A percentile compares a stretch with the other conserved stretches of the same genome.
Evolutionary conservation across 2,113 vertebrate species (phyloP).

Genomic region (Fulmarus glacialis): DNA sequence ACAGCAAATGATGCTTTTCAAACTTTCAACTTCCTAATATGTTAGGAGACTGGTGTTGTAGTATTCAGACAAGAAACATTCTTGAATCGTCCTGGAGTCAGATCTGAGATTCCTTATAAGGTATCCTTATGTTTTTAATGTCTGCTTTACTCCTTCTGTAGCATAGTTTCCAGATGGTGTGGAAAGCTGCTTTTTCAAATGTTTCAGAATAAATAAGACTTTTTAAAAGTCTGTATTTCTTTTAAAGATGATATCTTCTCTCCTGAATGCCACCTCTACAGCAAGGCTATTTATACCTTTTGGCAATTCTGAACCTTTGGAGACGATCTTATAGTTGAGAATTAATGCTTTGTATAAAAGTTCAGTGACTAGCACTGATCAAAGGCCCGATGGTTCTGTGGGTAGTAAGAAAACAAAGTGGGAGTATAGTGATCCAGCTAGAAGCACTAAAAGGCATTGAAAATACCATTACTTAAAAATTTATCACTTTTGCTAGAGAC

Average conservation of each 20-base stretch:
- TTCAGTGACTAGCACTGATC: neutral
- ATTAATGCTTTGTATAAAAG: neutral
- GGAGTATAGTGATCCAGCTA: neutral
- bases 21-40: neutral
- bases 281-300: neutral
- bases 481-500: neutral
- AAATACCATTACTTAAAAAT: neutral
- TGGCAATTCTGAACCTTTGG: neutral
- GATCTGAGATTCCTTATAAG: conserved; percentile 49
- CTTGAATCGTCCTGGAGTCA: neutral
- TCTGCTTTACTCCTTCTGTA: conserved; percentile 5
- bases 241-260: neutral
- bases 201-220: neutral
- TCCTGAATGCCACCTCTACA: neutral
- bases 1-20: neutral
- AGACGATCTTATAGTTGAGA: neutral
- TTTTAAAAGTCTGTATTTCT: neutral
- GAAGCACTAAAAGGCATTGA: neutral
- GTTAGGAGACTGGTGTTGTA: neutral
- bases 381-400: neutral
- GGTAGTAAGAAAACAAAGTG: neutral
- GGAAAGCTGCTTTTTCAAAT: neutral
- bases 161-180: conserved; percentile 5
- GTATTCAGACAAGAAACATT: neutral
- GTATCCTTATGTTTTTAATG: conserved; percentile 25